Evolutionary conservation across 2,888 invertebrate genomes (phyloP).

Genomic region (Eupithecia insigniata): DNA sequence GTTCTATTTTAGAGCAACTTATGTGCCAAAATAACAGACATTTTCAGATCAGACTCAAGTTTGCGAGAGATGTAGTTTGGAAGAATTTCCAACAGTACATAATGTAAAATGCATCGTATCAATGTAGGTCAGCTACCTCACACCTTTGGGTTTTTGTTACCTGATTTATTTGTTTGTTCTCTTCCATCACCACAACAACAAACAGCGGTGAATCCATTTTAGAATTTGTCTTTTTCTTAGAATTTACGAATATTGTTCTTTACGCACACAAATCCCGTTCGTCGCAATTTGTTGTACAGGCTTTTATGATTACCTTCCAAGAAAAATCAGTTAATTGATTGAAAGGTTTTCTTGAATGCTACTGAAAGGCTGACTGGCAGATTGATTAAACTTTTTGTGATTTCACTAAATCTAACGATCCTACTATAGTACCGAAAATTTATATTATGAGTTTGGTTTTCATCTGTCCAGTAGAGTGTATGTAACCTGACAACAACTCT

Average conservation of each 20-base stretch:
- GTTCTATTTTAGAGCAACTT: neutral
- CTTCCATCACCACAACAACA: neutral
- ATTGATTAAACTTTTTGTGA: constrained; percentile 59
- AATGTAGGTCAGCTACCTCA: neutral
- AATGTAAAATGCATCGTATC: neutral
- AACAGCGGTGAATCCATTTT: neutral
- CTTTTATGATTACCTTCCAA: neutral
- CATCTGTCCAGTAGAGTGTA: neutral
- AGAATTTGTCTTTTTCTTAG: neutral
- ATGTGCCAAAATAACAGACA: neutral
- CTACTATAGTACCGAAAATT: neutral
- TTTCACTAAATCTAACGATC: constrained; percentile 21
- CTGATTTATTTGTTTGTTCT: constrained; percentile 2
- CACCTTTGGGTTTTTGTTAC: neutral
- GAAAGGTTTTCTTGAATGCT: constrained; percentile 29
- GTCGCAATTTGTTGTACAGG: neutral
- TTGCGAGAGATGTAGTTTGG: constrained; percentile 1
- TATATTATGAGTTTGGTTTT: neutral
- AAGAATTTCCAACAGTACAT: neutral
- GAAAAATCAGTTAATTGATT: constrained; percentile 17
- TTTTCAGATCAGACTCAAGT: neutral
- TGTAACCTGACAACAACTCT: neutral
- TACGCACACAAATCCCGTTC: neutral
- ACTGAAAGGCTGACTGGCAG: constrained; percentile 53
- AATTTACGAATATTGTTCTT: neutral